phyloP scores from a whole-genome alignment of 2,797 vertebrate species.

The Pantherophis vulpinus region DNA sequence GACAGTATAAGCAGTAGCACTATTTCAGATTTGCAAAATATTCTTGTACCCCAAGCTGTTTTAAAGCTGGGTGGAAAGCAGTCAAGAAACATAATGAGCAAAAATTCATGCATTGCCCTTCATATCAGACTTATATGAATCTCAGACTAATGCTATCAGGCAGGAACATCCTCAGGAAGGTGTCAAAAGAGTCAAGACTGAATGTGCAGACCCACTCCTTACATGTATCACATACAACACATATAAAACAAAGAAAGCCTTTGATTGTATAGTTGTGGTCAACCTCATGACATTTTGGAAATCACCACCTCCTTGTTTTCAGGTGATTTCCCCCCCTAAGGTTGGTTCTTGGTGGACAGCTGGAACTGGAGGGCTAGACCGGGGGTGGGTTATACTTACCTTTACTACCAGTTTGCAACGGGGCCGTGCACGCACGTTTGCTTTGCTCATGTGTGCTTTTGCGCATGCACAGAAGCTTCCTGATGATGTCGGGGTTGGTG shows the following conservation, averaged over 20 bases:
- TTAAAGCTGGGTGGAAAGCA: background rate
- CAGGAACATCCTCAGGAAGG: background rate
- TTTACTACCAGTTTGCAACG: too few relatives aligned
- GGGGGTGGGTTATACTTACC: too few relatives aligned
- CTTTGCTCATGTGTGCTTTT: too few relatives aligned
- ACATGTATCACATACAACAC: background rate
- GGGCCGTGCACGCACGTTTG: too few relatives aligned
- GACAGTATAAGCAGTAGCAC: background rate
- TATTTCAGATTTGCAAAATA: background rate
- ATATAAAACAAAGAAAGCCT: background rate
- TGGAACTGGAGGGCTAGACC: background rate
- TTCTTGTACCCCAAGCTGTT: background rate
- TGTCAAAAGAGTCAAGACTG: background rate
- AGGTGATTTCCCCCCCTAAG: background rate
- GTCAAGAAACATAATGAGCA: background rate
- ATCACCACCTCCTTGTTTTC: background rate
- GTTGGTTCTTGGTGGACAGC: background rate
- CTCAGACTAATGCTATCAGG: background rate
- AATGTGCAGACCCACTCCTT: background rate
- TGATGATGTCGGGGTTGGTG: too few relatives aligned
- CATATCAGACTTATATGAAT: background rate
- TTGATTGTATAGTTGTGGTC: background rate
- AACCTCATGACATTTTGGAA: background rate
- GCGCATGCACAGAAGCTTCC: too few relatives aligned
- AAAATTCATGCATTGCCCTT: background rate